phyloP scores from a whole-genome alignment of 1,140 invertebrate genomes.

The Atta cephalotes region DNA sequence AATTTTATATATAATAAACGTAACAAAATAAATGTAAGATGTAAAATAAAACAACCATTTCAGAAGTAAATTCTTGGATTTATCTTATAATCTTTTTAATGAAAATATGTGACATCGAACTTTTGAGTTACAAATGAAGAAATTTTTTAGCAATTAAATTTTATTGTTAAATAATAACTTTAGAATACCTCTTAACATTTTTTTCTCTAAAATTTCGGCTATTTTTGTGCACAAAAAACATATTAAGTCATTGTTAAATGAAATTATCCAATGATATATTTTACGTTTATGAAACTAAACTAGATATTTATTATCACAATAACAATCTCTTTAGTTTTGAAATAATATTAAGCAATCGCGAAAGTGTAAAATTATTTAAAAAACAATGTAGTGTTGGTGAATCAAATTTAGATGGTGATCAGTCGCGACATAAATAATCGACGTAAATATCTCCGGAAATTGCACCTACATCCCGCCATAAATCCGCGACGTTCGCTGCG shows the following conservation, averaged over 20 bases:
- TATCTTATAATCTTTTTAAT: not conserved
- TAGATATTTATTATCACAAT: slow-evolving; percentile 4
- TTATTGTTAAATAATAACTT: not conserved
- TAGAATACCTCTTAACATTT: not conserved
- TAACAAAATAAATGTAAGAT: no score
- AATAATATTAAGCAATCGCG: not conserved
- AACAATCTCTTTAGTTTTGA: not conserved
- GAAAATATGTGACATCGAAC: not conserved
- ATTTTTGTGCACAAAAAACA: not conserved
- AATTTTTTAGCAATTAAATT: not conserved
- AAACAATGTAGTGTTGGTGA: not conserved
- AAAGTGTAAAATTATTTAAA: not conserved
- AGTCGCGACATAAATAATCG: slow-evolving; percentile 44
- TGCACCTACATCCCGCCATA: slow-evolving; percentile 47
- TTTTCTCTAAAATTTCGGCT: not conserved
- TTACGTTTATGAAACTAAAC: not conserved
- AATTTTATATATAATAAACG: not conserved
- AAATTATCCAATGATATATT: not conserved
- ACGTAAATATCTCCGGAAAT: slow-evolving; percentile 40
- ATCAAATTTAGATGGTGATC: slow-evolving; percentile 29
- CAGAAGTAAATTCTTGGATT: not conserved
- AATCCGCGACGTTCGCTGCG: slow-evolving; percentile 25
- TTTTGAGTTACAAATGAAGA: not conserved
- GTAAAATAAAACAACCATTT: not conserved
- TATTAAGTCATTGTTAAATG: not conserved